Percentiles rank a stretch among this genome's conserved stretches.
Conservation (phyloP, 2,888 invertebrate genomes). For the Mycalesis mineus region DNA sequence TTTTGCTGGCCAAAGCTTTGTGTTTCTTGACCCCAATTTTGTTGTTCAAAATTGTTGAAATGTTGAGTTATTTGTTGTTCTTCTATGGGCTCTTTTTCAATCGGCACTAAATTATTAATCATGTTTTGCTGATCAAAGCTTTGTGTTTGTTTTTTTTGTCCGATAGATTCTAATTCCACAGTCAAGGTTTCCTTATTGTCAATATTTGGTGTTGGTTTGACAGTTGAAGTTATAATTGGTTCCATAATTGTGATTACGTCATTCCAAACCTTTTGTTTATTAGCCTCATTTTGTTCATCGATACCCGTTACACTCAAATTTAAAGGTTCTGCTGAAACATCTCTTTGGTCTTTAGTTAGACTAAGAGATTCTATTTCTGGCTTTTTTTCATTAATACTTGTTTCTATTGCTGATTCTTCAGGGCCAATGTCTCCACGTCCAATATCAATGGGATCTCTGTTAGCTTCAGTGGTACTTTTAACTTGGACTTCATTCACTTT, state of each 20-base stretch:
- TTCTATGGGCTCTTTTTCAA: slow-evolving; percentile 20
- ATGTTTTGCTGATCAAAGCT: slow-evolving; percentile 19
- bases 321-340: slow-evolving; percentile 5
- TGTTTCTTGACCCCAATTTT: slow-evolving; percentile 10
- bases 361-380: slow-evolving; percentile 39
- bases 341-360: slow-evolving; percentile 29
- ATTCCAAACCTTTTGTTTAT: not conserved
- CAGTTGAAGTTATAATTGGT: not conserved
- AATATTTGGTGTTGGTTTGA: not conserved
- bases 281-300: not conserved
- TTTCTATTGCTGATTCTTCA: slow-evolving; percentile 33
- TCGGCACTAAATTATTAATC: not conserved
- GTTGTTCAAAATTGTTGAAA: slow-evolving; percentile 27
- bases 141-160: slow-evolving; percentile 13
- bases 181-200: slow-evolving; percentile 7
- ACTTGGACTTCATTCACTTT: not conserved
- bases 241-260: slow-evolving; percentile 2
- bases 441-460: slow-evolving; percentile 30
- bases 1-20: slow-evolving; percentile 18
- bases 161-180: slow-evolving; percentile 25
- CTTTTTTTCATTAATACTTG: slow-evolving; percentile 22
- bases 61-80: slow-evolving; percentile 26
- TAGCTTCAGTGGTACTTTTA: not conserved
- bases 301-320: slow-evolving; percentile 15
- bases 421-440: slow-evolving; percentile 49